Evolutionary conservation across 2,888 invertebrate genomes (phyloP).

Genomic region (Lasius fuliginosus): DNA sequence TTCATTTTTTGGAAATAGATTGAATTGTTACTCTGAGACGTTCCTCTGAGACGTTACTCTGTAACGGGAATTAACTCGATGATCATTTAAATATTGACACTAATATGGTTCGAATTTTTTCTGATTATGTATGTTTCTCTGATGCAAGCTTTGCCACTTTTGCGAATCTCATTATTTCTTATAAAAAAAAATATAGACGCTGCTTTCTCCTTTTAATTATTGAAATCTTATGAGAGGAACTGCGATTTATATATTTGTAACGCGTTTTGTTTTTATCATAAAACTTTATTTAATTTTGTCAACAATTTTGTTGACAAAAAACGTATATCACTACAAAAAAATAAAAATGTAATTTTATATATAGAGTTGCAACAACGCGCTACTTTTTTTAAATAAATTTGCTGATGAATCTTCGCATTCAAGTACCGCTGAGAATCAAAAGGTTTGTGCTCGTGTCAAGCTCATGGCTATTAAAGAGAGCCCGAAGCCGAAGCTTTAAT

Average conservation of each 20-base stretch:
- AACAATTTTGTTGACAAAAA: background rate
- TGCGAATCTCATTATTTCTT: background rate
- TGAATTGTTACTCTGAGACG: background rate
- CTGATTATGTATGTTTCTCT: background rate
- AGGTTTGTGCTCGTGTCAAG: background rate
- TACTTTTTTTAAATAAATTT: conserved; percentile 16
- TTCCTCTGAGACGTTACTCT: background rate
- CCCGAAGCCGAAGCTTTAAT: conserved; percentile 7
- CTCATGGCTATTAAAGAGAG: conserved; percentile 7
- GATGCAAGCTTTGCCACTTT: background rate
- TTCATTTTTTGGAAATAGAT: background rate
- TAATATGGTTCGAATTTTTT: background rate
- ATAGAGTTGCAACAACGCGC: background rate
- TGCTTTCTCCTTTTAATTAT: background rate
- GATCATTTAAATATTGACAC: background rate
- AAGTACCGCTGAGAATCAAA: conserved; percentile 21
- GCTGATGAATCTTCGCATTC: conserved; percentile 1
- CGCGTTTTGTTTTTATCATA: background rate
- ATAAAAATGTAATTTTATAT: background rate
- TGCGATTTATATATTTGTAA: background rate
- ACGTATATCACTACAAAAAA: conserved; percentile 6
- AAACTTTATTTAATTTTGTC: conserved; percentile 19
- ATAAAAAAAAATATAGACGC: background rate
- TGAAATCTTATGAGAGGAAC: background rate
- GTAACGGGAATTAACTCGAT: background rate